Conservation (phyloP, 2,797 vertebrate species). For the Parotocinclus haroldoi region DNA sequence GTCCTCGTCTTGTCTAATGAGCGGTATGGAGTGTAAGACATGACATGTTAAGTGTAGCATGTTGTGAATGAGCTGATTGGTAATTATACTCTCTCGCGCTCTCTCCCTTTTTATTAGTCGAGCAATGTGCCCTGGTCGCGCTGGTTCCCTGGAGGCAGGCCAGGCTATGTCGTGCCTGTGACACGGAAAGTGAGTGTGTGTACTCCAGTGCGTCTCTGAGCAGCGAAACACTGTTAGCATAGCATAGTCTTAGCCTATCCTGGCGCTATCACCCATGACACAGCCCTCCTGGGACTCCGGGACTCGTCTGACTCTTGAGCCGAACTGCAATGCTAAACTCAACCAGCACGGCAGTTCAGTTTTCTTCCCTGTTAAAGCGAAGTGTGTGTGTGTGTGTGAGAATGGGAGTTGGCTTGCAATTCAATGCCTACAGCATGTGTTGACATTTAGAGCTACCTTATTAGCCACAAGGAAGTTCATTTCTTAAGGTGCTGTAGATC, state of each 20-base stretch:
- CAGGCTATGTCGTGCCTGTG: conserved; percentile 56
- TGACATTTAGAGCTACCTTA: conserved; percentile 38
- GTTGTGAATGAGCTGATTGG: too few relatives aligned
- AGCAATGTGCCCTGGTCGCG: too few relatives aligned
- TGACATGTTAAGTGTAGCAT: too few relatives aligned
- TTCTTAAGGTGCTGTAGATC: conserved; percentile 39
- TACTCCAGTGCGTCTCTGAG: conserved; percentile 46
- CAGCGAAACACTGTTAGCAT: conserved; percentile 43
- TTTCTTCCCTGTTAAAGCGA: background rate
- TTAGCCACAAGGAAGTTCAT: conserved; percentile 33
- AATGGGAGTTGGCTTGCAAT: conserved; percentile 14
- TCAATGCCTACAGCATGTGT: conserved; percentile 23
- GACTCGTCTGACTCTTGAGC: conserved; percentile 49
- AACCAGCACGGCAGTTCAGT: conserved; percentile 1
- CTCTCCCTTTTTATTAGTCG: too few relatives aligned
- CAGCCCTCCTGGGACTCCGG: conserved; percentile 45
- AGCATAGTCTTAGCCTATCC: conserved; percentile 43
- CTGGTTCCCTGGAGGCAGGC: conserved; percentile 37
- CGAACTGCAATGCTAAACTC: conserved; percentile 32
- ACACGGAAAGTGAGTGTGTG: conserved; percentile 60
- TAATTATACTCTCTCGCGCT: too few relatives aligned
- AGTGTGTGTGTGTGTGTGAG: conserved; percentile 23
- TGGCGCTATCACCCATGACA: conserved; percentile 48
- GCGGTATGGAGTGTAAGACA: too few relatives aligned
- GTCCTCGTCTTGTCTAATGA: too few relatives aligned